Evolutionary conservation across 2,888 invertebrate species (phyloP), one percentile per base, ranked within the genome.

Genomic region (Trimorus sp.): DNA sequence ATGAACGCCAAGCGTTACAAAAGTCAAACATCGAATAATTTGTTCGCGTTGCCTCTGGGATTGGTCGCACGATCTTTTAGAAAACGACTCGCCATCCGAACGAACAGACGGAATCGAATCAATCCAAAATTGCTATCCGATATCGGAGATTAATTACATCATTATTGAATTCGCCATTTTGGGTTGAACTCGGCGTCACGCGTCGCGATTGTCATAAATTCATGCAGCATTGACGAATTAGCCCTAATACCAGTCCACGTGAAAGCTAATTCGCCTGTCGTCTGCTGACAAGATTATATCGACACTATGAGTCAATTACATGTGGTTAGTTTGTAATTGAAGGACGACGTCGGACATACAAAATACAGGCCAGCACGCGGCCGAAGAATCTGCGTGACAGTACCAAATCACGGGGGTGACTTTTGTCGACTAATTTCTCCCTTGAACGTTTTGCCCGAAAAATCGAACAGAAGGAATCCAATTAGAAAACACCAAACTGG

Each of bases 261-360:
- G 73, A 79, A 73, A 73, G 73, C 62, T 62, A 69, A 79, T 79
- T 79, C 79, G 49, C 60, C 68, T 54, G 73, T 63, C 68, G 79
- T 45, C 62, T 68, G 62, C 56, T 79, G 54, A 79, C 73, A 53
- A 68, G 66, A 79, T 79, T 79, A 79, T 62, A 79, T 73, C 73
- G 68, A 73, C 73, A 73, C 68, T 79, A 68, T 60, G 79, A 79
- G 73, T 73, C 79, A 79, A 73, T 79, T 79, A 79, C 73, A 73
- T 68, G 71, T 78, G 68, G 73, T 66, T 79, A 68, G 71, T 65
- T 68, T 73, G 79, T 79, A 68, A 79, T 73, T 79, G 60, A 62
- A 73, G 66, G 79, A 68, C 59, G 60, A 68, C 66, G 40, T 59
- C 71, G 51, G 65, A 68, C 66, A 66, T 73, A 73, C 56, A 71